phyloP scores from a whole-genome alignment of 1,140 invertebrate genomes.

The Phortica variegata region DNA sequence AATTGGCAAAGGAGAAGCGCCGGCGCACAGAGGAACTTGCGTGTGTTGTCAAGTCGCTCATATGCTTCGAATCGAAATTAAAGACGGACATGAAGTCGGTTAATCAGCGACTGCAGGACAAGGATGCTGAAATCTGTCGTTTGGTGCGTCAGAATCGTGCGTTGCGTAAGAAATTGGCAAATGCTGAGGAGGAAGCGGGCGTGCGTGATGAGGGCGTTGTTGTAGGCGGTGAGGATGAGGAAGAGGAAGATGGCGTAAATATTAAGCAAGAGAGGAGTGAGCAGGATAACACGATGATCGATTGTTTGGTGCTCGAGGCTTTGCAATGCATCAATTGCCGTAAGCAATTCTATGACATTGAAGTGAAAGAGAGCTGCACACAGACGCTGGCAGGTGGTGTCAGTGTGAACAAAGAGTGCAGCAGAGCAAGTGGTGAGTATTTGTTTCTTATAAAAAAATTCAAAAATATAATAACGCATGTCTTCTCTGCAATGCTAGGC shows the following conservation, averaged over 20 bases:
- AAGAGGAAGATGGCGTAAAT: conserved; percentile 5
- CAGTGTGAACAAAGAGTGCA: conserved; percentile 8
- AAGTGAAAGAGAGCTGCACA: conserved; percentile 30
- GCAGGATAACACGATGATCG: conserved; percentile 5
- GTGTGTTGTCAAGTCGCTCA: conserved; percentile 64
- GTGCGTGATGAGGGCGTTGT: conserved; percentile 30
- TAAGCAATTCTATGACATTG: conserved; percentile 51
- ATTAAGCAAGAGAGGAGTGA: no score
- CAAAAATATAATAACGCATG: no score
- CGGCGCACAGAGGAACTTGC: conserved; percentile 66
- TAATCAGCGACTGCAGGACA: conserved; percentile 64
- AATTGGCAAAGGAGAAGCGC: conserved; percentile 58
- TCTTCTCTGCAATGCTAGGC: no score
- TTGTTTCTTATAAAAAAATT: background rate
- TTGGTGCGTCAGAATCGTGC: conserved; percentile 38
- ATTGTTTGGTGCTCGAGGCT: conserved; percentile 39
- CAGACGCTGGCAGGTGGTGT: conserved; percentile 27
- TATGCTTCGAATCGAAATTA: conserved; percentile 66
- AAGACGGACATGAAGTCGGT: conserved; percentile 70
- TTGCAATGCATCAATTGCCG: conserved; percentile 53
- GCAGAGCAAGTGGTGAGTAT: conserved; percentile 36
- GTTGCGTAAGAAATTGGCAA: conserved; percentile 34
- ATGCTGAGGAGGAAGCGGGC: conserved; percentile 19
- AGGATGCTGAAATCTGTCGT: conserved; percentile 65
- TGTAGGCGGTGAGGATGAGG: conserved; percentile 22